Percentiles rank a stretch among this genome's conserved stretches.
phyloP scores from a whole-genome alignment of 2,888 invertebrate species.

The Molanna angustata region DNA sequence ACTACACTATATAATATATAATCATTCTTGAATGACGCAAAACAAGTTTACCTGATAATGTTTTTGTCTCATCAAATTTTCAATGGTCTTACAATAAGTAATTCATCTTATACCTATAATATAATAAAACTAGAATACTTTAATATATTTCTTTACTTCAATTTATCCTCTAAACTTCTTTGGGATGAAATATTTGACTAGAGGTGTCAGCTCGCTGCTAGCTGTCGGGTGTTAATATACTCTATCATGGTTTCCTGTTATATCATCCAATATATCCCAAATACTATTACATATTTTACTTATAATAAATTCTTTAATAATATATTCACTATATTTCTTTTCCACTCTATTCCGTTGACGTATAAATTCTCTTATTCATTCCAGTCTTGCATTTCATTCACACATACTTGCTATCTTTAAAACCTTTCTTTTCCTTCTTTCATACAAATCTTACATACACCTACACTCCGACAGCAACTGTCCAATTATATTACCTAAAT shows the following conservation, averaged over 20 bases:
- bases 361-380: not conserved
- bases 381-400: too few relatives aligned
- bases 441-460: slow-evolving; percentile 2
- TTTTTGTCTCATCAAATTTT: not conserved
- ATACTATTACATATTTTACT: not conserved
- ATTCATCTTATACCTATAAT: slow-evolving; percentile 41
- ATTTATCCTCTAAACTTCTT: slow-evolving; percentile 57
- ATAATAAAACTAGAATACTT: slow-evolving; percentile 53
- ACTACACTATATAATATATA: slow-evolving; percentile 23
- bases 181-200: slow-evolving; percentile 55
- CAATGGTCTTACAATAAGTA: slow-evolving; percentile 1
- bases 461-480: slow-evolving; percentile 28
- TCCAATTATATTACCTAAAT: slow-evolving; percentile 33
- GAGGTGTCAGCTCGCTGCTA: slow-evolving; percentile 40
- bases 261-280: not conserved
- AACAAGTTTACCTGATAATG: slow-evolving; percentile 11
- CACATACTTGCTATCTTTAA: too few relatives aligned
- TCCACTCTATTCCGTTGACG: not conserved
- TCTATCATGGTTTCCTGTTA: not conserved
- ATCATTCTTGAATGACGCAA: slow-evolving; percentile 22
- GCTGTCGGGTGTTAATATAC: slow-evolving; percentile 24
- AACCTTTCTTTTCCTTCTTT: not conserved
- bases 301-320: slow-evolving; percentile 1
- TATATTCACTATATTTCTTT: not conserved
- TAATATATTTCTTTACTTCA: slow-evolving; percentile 45